Percentiles rank a stretch among this genome's conserved stretches.
Evolutionary conservation across 2,113 vertebrate genomes (phyloP).

Genomic region (Sprattus sprattus): DNA sequence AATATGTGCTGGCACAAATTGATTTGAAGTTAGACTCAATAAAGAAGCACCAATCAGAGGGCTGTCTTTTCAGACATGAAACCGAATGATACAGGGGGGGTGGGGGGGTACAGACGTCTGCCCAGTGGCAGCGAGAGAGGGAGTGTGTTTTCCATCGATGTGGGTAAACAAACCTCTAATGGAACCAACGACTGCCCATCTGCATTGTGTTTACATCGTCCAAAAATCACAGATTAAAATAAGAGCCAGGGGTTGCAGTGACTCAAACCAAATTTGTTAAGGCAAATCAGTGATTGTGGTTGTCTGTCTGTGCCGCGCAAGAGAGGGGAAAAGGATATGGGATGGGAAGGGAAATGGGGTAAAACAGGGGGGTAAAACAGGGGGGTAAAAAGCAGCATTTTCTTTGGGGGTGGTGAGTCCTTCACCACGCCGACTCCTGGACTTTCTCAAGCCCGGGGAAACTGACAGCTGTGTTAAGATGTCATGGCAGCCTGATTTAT

Average conservation of each 20-base stretch:
- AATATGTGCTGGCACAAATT: not conserved
- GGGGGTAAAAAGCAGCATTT: not conserved
- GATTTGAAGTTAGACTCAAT: constrained; percentile 6
- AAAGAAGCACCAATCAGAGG: not conserved
- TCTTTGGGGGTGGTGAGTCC: not conserved
- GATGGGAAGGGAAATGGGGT: not conserved
- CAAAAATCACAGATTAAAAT: constrained; percentile 28
- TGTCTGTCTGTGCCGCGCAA: not conserved
- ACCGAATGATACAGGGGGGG: not conserved
- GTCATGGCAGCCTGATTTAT: constrained; percentile 35
- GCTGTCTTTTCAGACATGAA: not conserved
- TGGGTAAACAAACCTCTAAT: constrained; percentile 32
- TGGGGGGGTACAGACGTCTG: not conserved
- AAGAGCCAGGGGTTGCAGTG: constrained; percentile 36
- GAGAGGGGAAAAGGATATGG: not conserved
- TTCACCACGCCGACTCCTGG: constrained; percentile 28
- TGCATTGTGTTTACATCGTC: constrained; percentile 45
- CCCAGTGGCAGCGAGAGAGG: not conserved
- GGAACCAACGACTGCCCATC: constrained; percentile 39
- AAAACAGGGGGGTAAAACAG: not conserved
- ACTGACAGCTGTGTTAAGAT: constrained; percentile 40
- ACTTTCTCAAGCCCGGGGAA: constrained; percentile 38
- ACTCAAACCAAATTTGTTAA: constrained; percentile 35
- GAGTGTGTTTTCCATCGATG: constrained; percentile 31
- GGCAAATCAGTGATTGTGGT: constrained; percentile 38